phyloP scores from a whole-genome alignment of 1,140 invertebrate genomes.

The Eurosta solidaginis region DNA sequence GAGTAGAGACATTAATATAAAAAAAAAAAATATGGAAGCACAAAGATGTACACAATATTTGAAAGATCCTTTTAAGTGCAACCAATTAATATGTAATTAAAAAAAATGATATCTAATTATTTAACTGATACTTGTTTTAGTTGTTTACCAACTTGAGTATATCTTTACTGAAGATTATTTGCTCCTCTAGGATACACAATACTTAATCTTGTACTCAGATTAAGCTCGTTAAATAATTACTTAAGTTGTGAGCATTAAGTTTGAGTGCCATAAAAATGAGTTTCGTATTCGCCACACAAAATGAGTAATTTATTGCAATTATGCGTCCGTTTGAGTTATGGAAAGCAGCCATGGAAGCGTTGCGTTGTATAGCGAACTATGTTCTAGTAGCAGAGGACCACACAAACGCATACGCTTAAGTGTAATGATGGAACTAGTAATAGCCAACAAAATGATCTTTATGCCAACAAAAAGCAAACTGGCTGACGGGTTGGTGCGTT shows the following conservation, averaged over 20 bases:
- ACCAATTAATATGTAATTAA: too few relatives aligned
- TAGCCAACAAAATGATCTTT: not conserved
- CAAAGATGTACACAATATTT: too few relatives aligned
- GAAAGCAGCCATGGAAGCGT: not conserved
- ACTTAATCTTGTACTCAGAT: not conserved
- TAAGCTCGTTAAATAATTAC: conserved; percentile 20
- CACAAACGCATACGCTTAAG: not conserved
- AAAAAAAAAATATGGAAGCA: too few relatives aligned
- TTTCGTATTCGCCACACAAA: not conserved
- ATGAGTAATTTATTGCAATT: not conserved
- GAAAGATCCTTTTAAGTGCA: too few relatives aligned
- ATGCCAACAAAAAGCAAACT: not conserved
- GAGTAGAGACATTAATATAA: too few relatives aligned
- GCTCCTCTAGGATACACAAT: not conserved
- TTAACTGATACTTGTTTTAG: too few relatives aligned
- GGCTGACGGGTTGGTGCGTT: not conserved
- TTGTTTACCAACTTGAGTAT: too few relatives aligned
- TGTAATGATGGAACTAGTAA: not conserved
- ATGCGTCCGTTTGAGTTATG: not conserved
- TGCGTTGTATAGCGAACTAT: too few relatives aligned
- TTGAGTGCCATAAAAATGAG: conserved; percentile 17
- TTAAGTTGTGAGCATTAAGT: conserved; percentile 21
- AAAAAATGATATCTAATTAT: too few relatives aligned
- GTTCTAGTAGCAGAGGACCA: not conserved
- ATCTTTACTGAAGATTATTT: not conserved